Conservation (phyloP, 2,888 invertebrate genomes). For the Megalurothrips usitatus region DNA sequence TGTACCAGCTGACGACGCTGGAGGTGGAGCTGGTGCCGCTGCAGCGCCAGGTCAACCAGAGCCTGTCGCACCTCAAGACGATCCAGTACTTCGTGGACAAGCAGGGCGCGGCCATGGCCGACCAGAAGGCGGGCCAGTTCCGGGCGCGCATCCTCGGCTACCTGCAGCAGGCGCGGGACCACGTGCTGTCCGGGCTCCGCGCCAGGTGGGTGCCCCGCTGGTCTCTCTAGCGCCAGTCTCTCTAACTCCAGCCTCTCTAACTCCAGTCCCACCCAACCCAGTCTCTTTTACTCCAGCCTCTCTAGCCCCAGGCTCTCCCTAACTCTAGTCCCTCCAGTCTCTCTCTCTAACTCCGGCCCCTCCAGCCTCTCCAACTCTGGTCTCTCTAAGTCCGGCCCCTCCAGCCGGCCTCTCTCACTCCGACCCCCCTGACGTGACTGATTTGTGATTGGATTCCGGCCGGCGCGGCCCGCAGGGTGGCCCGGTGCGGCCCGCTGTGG, state of each 20-base stretch:
- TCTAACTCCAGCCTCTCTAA: no score
- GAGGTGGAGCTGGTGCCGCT: constrained; percentile 69
- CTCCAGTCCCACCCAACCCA: no score
- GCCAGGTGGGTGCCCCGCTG: background rate
- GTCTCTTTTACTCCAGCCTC: no score
- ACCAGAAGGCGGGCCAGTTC: constrained; percentile 17
- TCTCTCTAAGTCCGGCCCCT: no score
- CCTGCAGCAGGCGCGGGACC: background rate
- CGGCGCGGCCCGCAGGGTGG: constrained; percentile 47
- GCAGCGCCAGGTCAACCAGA: constrained; percentile 66
- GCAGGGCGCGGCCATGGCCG: constrained; percentile 59
- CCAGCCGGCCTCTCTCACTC: no score
- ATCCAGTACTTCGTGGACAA: constrained; percentile 71
- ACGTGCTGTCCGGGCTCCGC: constrained; percentile 7
- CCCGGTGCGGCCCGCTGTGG: constrained; percentile 68
- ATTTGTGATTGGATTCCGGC: background rate
- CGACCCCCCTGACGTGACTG: constrained; percentile 53
- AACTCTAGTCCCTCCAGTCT: no score
- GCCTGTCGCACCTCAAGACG: constrained; percentile 67
- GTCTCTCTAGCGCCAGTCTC: no score
- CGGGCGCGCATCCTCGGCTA: background rate
- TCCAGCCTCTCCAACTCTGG: no score
- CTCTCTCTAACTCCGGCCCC: no score
- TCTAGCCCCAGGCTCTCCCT: no score
- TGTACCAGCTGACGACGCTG: constrained; percentile 70